phyloP scores from a whole-genome alignment of 2,888 invertebrate genomes.

The Xestia c-nigrum region DNA sequence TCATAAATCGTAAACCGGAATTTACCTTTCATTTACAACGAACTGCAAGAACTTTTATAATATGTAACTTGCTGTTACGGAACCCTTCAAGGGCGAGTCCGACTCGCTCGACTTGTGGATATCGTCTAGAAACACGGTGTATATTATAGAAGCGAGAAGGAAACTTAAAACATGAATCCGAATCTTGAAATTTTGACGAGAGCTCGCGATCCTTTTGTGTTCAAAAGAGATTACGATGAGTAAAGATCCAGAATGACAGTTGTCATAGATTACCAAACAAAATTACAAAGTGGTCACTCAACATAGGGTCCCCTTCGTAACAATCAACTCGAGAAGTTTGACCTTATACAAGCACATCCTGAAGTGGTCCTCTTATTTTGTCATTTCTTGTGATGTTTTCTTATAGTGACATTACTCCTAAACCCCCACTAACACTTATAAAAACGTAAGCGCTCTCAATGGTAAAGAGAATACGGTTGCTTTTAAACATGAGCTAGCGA shows the following conservation, averaged over 20 bases:
- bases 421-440: not conserved
- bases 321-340: conserved; percentile 37
- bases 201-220: not conserved
- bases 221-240: not conserved
- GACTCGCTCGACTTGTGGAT: no score
- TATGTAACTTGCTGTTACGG: no score
- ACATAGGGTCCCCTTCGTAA: not conserved
- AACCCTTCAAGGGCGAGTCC: no score
- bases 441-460: not conserved
- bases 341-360: conserved; percentile 17
- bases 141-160: not conserved
- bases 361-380: conserved; percentile 6
- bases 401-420: not conserved
- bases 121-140: no score
- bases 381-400: not conserved
- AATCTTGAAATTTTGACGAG: not conserved
- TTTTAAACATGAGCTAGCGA: not conserved
- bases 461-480: no score
- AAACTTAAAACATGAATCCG: not conserved
- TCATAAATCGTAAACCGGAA: no score
- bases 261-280: not conserved
- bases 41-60: no score
- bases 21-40: no score
- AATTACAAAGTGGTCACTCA: conserved; percentile 15
- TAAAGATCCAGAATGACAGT: not conserved